A percentile compares a stretch with the other conserved stretches of the same genome.
Evolutionary conservation across 2,797 vertebrate species (phyloP).

Genomic region (Picus viridis): DNA sequence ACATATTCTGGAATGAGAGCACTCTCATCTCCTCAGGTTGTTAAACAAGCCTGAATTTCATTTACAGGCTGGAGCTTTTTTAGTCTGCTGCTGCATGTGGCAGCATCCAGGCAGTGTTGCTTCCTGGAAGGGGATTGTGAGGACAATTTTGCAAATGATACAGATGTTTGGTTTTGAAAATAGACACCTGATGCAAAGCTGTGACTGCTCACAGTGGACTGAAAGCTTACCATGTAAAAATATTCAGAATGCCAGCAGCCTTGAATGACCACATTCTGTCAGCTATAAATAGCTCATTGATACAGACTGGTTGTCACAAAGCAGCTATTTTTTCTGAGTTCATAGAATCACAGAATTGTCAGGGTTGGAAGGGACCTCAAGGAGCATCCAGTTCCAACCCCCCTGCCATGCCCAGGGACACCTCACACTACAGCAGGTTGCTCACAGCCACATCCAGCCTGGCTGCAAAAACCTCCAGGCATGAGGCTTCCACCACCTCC

Average conservation of each 20-base stretch:
- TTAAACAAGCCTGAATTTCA: conserved; percentile 63
- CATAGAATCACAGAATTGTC: no score
- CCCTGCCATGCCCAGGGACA: no score
- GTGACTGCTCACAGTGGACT: conserved; percentile 42
- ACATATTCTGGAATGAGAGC: conserved; percentile 52
- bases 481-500: no score
- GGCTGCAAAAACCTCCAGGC: no score
- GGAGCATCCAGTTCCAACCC: no score
- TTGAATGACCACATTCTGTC: conserved; percentile 45
- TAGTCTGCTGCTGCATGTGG: conserved; percentile 10
- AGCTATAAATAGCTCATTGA: conserved; percentile 60
- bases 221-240: conserved; percentile 46
- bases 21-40: conserved; percentile 46
- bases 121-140: conserved; percentile 22
- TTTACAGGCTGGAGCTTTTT: conserved; percentile 51
- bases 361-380: no score
- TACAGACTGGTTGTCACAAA: conserved; percentile 44
- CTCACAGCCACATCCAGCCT: no score
- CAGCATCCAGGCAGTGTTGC: neutral
- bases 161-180: conserved; percentile 61
- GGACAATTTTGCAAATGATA: conserved; percentile 54
- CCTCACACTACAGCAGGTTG: no score
- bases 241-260: conserved; percentile 41
- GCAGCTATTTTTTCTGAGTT: conserved; percentile 36
- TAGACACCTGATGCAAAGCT: conserved; percentile 37